Base-by-base conservation (phyloP, 2,113 vertebrate species). In the Nyctereutes procyonoides region DNA sequence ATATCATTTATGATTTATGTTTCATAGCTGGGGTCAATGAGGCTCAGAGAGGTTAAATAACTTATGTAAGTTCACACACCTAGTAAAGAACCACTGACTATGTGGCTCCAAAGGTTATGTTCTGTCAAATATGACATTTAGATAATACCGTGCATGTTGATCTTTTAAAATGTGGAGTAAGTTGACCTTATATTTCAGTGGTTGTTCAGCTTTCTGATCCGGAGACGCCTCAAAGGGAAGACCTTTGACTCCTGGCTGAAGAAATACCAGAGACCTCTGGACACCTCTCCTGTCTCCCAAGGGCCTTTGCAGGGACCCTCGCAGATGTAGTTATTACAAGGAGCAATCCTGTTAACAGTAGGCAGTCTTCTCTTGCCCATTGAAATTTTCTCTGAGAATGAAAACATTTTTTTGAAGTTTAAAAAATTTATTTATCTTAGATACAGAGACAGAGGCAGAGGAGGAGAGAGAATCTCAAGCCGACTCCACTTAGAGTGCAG, bases 31-130 rank as follows among this genome's bases (percentile, higher is more conserved):
- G 82, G 35, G 48, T 79, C 62, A 62, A 6, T 1, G 10, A 83
- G 30, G n/a, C 80, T 90, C 74, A 93, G 85, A 76, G 90, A 65
- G 62, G 43, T 90, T 65, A 77, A 93, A 43, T 60, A 71, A 85
- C 32, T 88, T 88, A 73, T 5, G 8, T 90, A 60, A 83, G 20
- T 32, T 97, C 60, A 88, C 55, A 83, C 12, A 83, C 60, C 43
- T 89, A 67, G 58, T 6, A 81, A 93, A 43, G 24, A 88, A 19
- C 15, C n/a, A 48, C 26, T 81, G 32, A 69, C n/a, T 65, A 3
- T 51, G 24, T 5, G 48, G 26, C 62, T 91, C 63, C 83, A 85
- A 85, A 81, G 5, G 53, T 80, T 86, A 26, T n/a, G 20, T 74
- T 77, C 65, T 89, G 81, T 81, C 58, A 69, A 24, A 69, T 48